Base-by-base conservation (phyloP, 2,888 invertebrate species). In the Sepioteuthis lessoniana region DNA sequence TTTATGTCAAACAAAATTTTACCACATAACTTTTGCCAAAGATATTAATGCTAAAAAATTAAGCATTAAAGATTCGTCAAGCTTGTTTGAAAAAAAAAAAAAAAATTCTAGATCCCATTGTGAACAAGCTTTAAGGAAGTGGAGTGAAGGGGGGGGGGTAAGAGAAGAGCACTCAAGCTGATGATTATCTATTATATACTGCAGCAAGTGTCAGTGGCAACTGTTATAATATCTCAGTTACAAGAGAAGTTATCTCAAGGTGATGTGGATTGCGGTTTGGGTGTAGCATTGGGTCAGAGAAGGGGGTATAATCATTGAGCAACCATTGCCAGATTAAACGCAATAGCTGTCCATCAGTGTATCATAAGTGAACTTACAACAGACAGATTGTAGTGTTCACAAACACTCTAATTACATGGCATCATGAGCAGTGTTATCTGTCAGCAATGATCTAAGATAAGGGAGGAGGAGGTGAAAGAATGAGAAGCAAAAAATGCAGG, bases 381-480 rank as follows among this genome's bases (percentile, higher is more conserved):
- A 76, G 76, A 76, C 76, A 76, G 76, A 76, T 76, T 76, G 76
- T 76, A n/a, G 76, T 76, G 76, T 76, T 76, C 76, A 76, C 76
- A 76, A 76, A 76, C 76, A 76, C n/a, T n/a, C n/a, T 76, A 76
- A 76, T 76, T 76, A 76, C 76, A 76, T n/a, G n/a, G 76, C 76
- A 76, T 16, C n/a, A 8, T n/a, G 76, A 76, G 76, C n/a, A 2
- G 76, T 76, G 76, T 76, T 76, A 76, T 76, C 76, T 76, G 76
- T 76, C 16, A n/a, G 76, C 76, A n/a, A 10, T 10, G 76, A 76
- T 76, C 35, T 76, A 35, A 35, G 76, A 60, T 60, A 4, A 31
- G 31, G 5, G 31, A 31, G 31, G 31, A 0, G 31, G 31, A 10
- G 31, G 10, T 4, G 25, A 5, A 76, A 16, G n/a, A 35, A 35